Percentiles rank a stretch among this genome's conserved stretches.
These are phyloP conservation scores for Axinella damicornis DNA, from an alignment of 37 sponge, comb jelly and placozoan genomes.

Conservation along the genomic window DNA sequence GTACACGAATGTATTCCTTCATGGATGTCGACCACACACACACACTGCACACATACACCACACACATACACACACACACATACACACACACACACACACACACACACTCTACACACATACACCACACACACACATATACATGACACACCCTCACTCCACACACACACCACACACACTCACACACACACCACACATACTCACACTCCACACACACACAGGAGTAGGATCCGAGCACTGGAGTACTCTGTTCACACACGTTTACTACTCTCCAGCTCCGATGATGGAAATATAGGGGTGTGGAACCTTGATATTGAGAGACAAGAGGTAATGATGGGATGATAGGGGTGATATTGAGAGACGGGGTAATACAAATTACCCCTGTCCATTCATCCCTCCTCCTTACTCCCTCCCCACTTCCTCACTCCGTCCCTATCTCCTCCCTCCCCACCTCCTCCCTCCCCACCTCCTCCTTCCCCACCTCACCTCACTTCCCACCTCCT, in stretches of 20 bases:
- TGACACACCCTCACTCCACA: neutral
- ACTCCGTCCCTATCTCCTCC: too few species aligned
- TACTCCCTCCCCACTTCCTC: too few species aligned
- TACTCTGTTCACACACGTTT: conserved; percentile 66
- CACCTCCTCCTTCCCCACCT: too few species aligned
- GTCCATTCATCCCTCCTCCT: too few species aligned
- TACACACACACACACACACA: neutral
- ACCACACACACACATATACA: too few species aligned
- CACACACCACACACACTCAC: neutral
- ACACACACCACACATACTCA: neutral
- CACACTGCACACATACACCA: neutral
- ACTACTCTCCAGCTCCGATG: conserved; percentile 84
- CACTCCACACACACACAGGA: conserved; percentile 36
- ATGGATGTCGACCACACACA: neutral
- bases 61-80: neutral
- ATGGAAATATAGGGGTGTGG: conserved; percentile 88
- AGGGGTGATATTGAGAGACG: too few species aligned
- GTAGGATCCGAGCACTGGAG: conserved; percentile 62
- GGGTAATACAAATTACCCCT: too few species aligned
- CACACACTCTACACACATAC: neutral
- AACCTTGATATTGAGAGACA: conserved; percentile 79
- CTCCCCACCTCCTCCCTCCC: too few species aligned
- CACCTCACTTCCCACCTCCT: too few species aligned
- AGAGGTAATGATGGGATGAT: conserved; percentile 86
- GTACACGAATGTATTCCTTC: too few species aligned